These are phyloP conservation scores for Mantis religiosa DNA, from an alignment of 2,888 invertebrate species.

Conservation along the genomic window DNA sequence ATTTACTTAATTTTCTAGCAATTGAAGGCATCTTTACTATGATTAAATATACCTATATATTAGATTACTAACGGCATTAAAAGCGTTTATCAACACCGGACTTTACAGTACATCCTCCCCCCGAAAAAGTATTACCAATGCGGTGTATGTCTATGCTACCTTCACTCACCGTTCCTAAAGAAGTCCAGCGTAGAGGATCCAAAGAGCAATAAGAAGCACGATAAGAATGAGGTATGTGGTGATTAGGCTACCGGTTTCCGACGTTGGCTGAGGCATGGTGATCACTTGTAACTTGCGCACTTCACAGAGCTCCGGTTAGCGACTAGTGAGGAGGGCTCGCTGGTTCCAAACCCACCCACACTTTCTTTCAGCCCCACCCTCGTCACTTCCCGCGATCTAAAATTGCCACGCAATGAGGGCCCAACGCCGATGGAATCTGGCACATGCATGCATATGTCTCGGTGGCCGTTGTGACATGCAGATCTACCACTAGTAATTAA, in stretches of 20 bases:
- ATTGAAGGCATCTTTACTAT: too few species aligned
- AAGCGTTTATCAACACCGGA: too few species aligned
- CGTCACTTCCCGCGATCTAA: neutral
- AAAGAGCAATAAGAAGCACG: slow-evolving; percentile 60
- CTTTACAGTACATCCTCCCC: too few species aligned
- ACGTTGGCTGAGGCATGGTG: neutral
- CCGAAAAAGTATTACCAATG: too few species aligned
- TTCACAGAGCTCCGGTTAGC: neutral
- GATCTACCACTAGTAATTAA: too few species aligned
- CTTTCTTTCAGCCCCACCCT: neutral
- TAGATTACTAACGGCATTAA: too few species aligned
- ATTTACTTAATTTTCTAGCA: too few species aligned
- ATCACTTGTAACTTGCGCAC: neutral
- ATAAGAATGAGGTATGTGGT: slow-evolving; percentile 68
- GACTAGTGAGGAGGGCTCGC: neutral
- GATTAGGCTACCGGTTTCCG: slow-evolving; percentile 62
- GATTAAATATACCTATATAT: too few species aligned
- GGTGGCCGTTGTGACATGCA: neutral
- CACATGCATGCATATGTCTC: neutral
- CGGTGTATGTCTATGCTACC: too few species aligned
- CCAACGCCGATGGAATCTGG: neutral
- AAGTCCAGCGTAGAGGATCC: slow-evolving; percentile 64
- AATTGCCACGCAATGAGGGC: neutral
- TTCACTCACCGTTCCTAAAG: slow-evolving; percentile 37
- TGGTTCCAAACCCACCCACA: neutral